Evolutionary conservation across 2,888 invertebrate species (phyloP).

Genomic region (Drosophila silvestris): DNA sequence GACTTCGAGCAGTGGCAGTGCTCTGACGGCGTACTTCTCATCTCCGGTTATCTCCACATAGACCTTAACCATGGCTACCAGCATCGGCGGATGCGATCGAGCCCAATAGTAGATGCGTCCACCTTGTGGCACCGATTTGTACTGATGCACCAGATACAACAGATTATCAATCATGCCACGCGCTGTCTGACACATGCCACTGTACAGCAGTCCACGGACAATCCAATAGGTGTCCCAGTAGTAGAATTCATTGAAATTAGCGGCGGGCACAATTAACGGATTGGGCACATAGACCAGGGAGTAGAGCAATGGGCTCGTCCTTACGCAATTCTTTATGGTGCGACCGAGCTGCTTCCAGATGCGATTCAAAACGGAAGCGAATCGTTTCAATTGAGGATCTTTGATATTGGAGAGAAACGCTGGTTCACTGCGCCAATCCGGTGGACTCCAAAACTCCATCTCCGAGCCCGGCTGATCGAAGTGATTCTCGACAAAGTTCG

Average conservation of each 20-base stretch:
- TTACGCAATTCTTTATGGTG: slow-evolving; percentile 90
- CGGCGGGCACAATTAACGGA: slow-evolving; percentile 95
- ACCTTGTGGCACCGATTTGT: slow-evolving; percentile 95
- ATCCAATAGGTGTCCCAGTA: slow-evolving; percentile 99
- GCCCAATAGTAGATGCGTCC: slow-evolving; percentile 94
- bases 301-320: slow-evolving; percentile 89
- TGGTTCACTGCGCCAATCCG: slow-evolving; percentile 59
- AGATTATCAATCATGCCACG: slow-evolving; percentile 95
- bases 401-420: slow-evolving; percentile 88
- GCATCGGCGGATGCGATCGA: slow-evolving; percentile 92
- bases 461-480: slow-evolving; percentile 51
- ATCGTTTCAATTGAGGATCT: slow-evolving; percentile 89
- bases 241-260: slow-evolving; percentile 94
- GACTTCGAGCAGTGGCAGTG: slow-evolving; percentile 89
- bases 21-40: slow-evolving; percentile 87
- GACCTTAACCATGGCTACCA: slow-evolving; percentile 93
- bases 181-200: slow-evolving; percentile 93
- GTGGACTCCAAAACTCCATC: slow-evolving; percentile 44
- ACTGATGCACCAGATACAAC: slow-evolving; percentile 90
- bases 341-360: slow-evolving; percentile 92
- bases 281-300: slow-evolving; percentile 95
- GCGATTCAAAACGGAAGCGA: slow-evolving; percentile 90
- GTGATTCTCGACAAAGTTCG: slow-evolving; percentile 61
- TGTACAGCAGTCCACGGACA: slow-evolving; percentile 92
- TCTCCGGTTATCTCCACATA: slow-evolving; percentile 91